phyloP scores from a whole-genome alignment of 2,797 vertebrate species.

The Poeciliopsis presidionis region DNA sequence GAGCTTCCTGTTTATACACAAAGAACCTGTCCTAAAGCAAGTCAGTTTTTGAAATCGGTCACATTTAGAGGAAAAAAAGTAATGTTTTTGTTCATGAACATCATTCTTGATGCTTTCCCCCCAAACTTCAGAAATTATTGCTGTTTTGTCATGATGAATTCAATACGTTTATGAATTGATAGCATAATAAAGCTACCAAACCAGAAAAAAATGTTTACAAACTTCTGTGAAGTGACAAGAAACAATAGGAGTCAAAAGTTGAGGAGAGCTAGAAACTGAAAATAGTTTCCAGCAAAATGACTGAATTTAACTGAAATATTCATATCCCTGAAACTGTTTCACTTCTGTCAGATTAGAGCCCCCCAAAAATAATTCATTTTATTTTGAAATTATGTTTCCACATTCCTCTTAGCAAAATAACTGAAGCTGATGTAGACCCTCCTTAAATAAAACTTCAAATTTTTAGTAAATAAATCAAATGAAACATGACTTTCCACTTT shows the following conservation, averaged over 20 bases:
- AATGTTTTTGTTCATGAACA: neutral
- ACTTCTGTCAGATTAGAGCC: neutral
- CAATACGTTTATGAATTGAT: neutral
- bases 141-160: neutral
- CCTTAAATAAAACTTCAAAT: neutral
- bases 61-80: neutral
- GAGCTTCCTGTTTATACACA: neutral
- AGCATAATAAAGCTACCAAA: neutral
- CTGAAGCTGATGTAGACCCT: neutral
- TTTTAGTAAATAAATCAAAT: neutral
- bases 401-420: neutral
- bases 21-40: neutral
- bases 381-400: neutral
- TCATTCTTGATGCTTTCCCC: neutral
- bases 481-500: neutral
- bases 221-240: neutral
- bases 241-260: neutral
- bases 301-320: neutral
- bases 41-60: neutral
- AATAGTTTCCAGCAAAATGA: too few relatives aligned
- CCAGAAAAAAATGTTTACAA: neutral
- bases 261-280: too few relatives aligned
- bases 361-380: accelerated
- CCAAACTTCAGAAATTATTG: neutral
- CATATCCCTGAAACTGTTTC: neutral